Evolutionary conservation across 92 coral and sea anemone species (phyloP).

Genomic region (Porites cylindrica): DNA sequence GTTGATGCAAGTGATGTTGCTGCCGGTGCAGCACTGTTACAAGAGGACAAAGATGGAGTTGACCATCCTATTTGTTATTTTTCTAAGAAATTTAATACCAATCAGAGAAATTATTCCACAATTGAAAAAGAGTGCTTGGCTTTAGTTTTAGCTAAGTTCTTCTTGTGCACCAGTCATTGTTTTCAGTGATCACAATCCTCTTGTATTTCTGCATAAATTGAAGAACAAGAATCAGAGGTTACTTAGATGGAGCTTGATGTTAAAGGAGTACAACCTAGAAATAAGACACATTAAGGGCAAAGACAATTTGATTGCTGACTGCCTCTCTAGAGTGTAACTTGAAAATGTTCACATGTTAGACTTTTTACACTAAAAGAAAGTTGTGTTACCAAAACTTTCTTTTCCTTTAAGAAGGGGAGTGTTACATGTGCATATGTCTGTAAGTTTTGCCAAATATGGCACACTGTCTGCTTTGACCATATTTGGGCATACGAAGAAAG

Average conservation of each 20-base stretch:
- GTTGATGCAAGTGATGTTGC: no score
- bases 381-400: no score
- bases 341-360: no score
- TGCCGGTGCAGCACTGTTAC: slow-evolving; percentile 63
- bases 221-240: slow-evolving; percentile 57
- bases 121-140: slow-evolving; percentile 15
- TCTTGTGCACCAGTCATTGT: no score
- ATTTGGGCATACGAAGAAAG: no score
- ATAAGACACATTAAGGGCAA: slow-evolving; percentile 63
- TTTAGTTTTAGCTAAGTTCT: slow-evolving; percentile 28
- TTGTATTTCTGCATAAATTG: no score
- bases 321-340: no score
- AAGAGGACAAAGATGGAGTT: slow-evolving; percentile 47
- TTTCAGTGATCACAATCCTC: no score
- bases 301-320: slow-evolving; percentile 51
- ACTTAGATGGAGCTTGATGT: slow-evolving; percentile 59
- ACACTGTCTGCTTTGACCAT: no score
- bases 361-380: no score
- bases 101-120: slow-evolving; percentile 30
- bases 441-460: no score
- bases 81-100: slow-evolving; percentile 34
- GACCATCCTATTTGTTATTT: slow-evolving; percentile 51
- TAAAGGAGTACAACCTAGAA: slow-evolving; percentile 58
- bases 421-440: no score
- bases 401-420: slow-evolving; percentile 47